phyloP scores from a whole-genome alignment of 2,888 invertebrate genomes.

The Polydesmus complanatus region DNA sequence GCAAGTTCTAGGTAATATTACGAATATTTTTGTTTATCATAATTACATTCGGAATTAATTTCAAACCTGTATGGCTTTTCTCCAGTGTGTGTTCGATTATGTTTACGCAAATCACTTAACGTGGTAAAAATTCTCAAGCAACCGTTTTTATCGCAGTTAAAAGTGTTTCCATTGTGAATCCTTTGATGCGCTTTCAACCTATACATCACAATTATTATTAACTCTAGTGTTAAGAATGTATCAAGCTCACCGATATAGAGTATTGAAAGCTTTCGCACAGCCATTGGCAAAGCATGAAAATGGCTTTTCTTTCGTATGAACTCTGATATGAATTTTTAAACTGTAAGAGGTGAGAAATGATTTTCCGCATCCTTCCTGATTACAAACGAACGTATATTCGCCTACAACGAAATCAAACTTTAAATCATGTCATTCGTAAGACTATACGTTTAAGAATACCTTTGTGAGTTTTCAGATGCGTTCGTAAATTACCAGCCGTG shows the following conservation, averaged over 20 bases:
- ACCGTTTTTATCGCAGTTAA: conserved; percentile 69
- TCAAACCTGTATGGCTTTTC: conserved; percentile 39
- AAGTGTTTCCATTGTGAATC: conserved; percentile 84
- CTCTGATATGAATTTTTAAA: conserved; percentile 81
- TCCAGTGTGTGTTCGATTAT: conserved; percentile 79
- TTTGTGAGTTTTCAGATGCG: conserved; percentile 91
- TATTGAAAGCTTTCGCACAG: conserved; percentile 88
- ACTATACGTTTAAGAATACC: conserved; percentile 41
- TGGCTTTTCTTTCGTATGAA: conserved; percentile 84
- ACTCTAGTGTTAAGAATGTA: not conserved
- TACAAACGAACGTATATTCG: conserved; percentile 85
- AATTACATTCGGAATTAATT: too few species aligned
- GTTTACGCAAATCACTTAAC: conserved; percentile 85
- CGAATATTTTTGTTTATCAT: too few species aligned
- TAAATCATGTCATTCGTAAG: not conserved
- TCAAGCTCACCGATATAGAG: conserved; percentile 59
- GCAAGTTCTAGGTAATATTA: too few species aligned
- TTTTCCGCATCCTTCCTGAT: conserved; percentile 73
- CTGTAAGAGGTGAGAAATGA: conserved; percentile 90
- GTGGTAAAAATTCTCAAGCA: conserved; percentile 88
- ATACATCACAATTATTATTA: conserved; percentile 22
- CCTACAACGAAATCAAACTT: conserved; percentile 47
- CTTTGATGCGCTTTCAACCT: conserved; percentile 77
- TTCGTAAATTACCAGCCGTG: conserved; percentile 82
- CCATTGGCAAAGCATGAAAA: conserved; percentile 68